Evolutionary conservation across 1,140 invertebrate species (phyloP), one percentile per base, ranked within the genome.

Genomic region (Camponotus vicinus): DNA sequence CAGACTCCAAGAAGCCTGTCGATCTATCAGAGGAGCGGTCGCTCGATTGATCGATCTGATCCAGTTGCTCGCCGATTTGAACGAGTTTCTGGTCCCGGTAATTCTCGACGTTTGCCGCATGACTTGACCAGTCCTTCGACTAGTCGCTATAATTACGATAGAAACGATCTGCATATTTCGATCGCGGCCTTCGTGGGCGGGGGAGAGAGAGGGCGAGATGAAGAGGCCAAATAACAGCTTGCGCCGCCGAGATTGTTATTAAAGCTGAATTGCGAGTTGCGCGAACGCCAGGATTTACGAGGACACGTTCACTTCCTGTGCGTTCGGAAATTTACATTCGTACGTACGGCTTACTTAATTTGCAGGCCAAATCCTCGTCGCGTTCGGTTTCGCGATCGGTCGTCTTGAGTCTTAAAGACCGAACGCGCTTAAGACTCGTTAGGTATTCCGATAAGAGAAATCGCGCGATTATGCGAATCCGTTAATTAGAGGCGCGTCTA

Each of bases 161-260:
- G 69, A 63, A 83, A 61, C 66, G 49, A 79, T 79, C 63, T 79
- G 45, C 34, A 69, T 80, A 80, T 70, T 7, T 9, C 21, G 69
- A 64, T 37, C 42, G 88, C 88, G 70, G 88, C 91, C 89, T 66
- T 83, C 55, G 64, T 37, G 86, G 77, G 87, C 13, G 49, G 15
- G 49, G 49, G 11, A 11, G 45, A 11, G 11, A 15, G 45, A 49
- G 45, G 13, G 45, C 87, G 69, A 52, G 49, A 52, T 52, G 49
- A 52, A 52, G 49, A 86, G 92, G 88, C 91, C 92, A 93, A 94
- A 94, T 94, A 94, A 94, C 92, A 94, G 93, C 91, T 89, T 92
- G 86, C 89, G 87, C 85, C 69, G 86, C 77, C 87, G 84, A 90
- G 91, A 52, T 52, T 94, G 88, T 94, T 94, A 94, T 94, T 94